Conservation (phyloP, 1,140 invertebrate species). For the Leptinotarsa defecta region DNA sequence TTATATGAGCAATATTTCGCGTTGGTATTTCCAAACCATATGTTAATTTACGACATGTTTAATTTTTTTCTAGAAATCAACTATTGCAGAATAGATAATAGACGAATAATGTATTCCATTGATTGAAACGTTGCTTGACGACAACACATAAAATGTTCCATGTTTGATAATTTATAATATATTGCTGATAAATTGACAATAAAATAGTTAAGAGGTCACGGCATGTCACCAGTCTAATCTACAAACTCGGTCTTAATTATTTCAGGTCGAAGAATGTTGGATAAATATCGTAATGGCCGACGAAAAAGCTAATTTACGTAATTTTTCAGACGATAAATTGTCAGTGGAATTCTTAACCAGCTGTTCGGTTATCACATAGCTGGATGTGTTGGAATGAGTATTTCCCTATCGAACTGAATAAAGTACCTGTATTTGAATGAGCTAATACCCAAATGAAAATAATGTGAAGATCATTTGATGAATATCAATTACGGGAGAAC, state of each 20-base stretch:
- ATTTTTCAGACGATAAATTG: background rate
- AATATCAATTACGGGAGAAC: no score
- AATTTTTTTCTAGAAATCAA: background rate
- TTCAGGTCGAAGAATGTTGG: constrained; percentile 30
- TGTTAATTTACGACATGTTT: no score
- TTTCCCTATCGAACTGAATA: no score
- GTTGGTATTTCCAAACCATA: no score
- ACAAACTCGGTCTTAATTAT: constrained; percentile 31
- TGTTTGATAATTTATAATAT: background rate
- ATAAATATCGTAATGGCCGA: constrained; percentile 25
- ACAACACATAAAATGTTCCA: constrained; percentile 6
- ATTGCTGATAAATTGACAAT: constrained; percentile 37
- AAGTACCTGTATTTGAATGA: no score
- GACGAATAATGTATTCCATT: background rate
- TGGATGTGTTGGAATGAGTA: no score
- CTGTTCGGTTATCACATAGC: background rate
- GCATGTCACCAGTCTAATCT: constrained; percentile 32
- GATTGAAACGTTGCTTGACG: constrained; percentile 5
- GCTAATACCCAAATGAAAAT: no score
- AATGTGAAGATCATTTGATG: no score
- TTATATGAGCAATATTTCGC: no score
- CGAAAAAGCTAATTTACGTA: constrained; percentile 8
- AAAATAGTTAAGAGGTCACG: constrained; percentile 37
- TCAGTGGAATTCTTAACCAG: background rate
- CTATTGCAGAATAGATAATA: background rate